Base-by-base conservation (phyloP, 1,140 invertebrate species). In the Fopius arisanus region DNA sequence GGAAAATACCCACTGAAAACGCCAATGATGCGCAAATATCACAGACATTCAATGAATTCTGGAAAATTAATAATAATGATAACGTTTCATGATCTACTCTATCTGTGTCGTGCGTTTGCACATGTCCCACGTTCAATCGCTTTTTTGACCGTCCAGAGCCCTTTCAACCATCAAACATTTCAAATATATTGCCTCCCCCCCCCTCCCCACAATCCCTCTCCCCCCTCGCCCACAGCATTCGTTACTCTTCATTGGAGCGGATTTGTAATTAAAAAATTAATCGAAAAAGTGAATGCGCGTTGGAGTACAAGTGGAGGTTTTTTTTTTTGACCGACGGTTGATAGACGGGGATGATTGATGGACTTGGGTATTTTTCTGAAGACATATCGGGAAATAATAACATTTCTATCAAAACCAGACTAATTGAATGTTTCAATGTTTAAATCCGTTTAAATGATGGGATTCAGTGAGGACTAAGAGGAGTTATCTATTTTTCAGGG, bases 201-300 rank as follows among this genome's bases (percentile, higher is more conserved):
- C 29, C 67, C 12, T 29, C 21, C 21, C 29, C 41, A n/a, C n/a
- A n/a, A n/a, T n/a, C n/a, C n/a, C 19, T 12, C 31, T 12, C 33
- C 12, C 3, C 3, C 23, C 28, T 29, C 41, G 28, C 12, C 48
- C 14, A 63, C 19, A 69, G 43, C 43, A 48, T 37, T 37, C 33
- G 43, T 48, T 48, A 48, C 43, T 48, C 43, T 68, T 74, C 67
- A 29, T 68, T 48, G 23, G 33, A 66, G 26, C 33, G 67, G 63
- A 66, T 75, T 66, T 66, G 59, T 23, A 75, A 75, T 75, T 70
- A 75, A 70, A 75, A 75, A 75, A 75, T 70, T 62, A 66, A 74
- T 67, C 40, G 43, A 74, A 70, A n/a, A 70, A 69, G 41, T 51
- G 37, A 12, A 72, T 72, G 43, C 43, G 54, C 37, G 33, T 41